Evolutionary conservation across 2,113 vertebrate species (phyloP).

Genomic region (rabbit (Oryctolagus cuniculus)): DNA sequence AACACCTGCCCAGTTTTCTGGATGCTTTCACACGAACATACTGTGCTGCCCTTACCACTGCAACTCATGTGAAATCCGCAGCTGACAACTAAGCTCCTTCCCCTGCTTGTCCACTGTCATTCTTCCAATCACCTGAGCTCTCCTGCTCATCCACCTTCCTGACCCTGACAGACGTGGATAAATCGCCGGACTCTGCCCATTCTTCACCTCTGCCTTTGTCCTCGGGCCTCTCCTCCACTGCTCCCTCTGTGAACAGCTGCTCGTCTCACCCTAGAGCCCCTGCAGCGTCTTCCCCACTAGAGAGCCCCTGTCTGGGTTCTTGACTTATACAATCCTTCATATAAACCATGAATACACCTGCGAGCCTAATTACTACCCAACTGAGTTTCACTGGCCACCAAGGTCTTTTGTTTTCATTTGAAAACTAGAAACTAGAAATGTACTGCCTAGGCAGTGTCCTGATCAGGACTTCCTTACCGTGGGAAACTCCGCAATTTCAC

Average conservation of each 20-base stretch:
- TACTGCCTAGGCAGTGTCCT: not conserved
- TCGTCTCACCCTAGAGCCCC: rapidly evolving
- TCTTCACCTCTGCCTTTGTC: not conserved
- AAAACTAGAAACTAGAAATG: not conserved
- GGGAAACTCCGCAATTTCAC: not conserved
- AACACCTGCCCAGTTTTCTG: no score
- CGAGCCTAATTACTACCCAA: not conserved
- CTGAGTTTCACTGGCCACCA: not conserved
- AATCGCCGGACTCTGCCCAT: not conserved
- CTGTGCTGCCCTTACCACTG: not conserved
- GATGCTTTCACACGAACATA: not conserved
- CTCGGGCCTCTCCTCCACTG: not conserved
- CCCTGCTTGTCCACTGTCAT: not conserved
- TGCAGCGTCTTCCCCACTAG: not conserved
- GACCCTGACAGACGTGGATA: not conserved
- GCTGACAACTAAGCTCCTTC: not conserved
- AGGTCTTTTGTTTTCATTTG: not conserved
- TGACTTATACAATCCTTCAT: not conserved
- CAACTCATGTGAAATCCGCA: not conserved
- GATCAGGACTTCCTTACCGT: not conserved
- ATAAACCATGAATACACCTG: not conserved
- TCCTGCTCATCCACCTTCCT: not conserved
- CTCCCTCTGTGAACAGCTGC: not conserved
- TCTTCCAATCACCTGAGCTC: not conserved
- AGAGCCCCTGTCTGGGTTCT: not conserved